Conservation (phyloP, 35 echinoderm and acorn worm species). For the Diadema setosum region DNA sequence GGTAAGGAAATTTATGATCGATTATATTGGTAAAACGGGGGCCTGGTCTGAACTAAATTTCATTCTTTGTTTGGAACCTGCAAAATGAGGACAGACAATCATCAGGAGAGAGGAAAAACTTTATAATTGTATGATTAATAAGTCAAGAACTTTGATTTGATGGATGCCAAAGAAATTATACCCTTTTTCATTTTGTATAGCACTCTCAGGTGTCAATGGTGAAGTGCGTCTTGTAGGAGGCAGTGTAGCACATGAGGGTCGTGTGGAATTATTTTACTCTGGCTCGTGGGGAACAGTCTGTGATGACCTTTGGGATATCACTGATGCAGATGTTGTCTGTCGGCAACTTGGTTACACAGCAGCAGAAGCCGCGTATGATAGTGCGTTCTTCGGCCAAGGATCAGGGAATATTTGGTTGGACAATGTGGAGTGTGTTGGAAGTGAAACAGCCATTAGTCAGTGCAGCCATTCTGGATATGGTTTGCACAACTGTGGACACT, state of each 20-base stretch:
- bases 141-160: too few species aligned
- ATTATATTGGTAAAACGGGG: too few species aligned
- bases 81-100: too few species aligned
- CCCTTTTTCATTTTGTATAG: background rate
- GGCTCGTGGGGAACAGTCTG: constrained; percentile 13
- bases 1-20: too few species aligned
- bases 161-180: background rate
- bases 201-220: background rate
- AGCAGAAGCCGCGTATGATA: background rate
- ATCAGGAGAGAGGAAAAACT: too few species aligned
- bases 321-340: background rate
- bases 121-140: too few species aligned
- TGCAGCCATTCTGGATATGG: background rate
- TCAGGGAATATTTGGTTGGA: background rate
- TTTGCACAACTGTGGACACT: background rate
- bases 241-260: background rate
- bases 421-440: background rate
- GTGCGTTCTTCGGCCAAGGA: background rate
- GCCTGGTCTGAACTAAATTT: too few species aligned
- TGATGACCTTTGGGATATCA: background rate
- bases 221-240: constrained; percentile 1
- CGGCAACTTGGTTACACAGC: background rate
- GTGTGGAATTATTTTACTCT: background rate
- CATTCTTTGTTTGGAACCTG: too few species aligned
- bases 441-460: background rate